Conservation (phyloP, 2,888 invertebrate genomes). For the Lepidocyrtoides sp. region DNA sequence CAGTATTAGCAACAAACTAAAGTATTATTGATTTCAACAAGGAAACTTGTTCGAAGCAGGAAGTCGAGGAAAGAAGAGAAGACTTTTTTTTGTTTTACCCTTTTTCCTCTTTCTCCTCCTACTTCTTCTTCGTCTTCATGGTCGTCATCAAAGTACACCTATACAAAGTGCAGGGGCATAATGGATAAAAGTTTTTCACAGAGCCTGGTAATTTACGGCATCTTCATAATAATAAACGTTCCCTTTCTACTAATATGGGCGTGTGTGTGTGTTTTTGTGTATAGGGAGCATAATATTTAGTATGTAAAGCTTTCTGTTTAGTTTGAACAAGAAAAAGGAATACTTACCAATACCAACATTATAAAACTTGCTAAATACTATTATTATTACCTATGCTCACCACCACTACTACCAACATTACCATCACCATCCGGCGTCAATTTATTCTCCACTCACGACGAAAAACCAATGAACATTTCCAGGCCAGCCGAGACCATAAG, state of each 20-base stretch:
- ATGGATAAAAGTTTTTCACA: slow-evolving; percentile 52
- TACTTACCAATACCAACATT: background rate
- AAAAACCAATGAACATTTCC: background rate
- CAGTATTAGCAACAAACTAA: background rate
- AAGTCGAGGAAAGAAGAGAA: background rate
- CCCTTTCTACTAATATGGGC: background rate
- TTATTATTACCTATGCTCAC: background rate
- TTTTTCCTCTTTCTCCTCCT: background rate
- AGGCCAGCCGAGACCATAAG: background rate
- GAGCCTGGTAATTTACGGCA: slow-evolving; percentile 68
- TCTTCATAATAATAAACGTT: slow-evolving; percentile 36
- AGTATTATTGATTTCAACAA: slow-evolving; percentile 78
- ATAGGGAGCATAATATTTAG: no score
- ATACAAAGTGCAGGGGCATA: no score
- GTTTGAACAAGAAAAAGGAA: background rate
- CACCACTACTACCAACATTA: no score
- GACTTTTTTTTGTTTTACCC: slow-evolving; percentile 35
- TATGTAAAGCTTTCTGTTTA: background rate
- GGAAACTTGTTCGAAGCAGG: slow-evolving; percentile 57
- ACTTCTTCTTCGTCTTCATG: no score
- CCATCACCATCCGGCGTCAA: background rate
- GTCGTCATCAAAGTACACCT: slow-evolving; percentile 10
- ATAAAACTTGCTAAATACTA: slow-evolving; percentile 50
- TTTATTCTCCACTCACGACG: background rate
- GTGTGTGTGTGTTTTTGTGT: slow-evolving; percentile 12